Base-by-base conservation (phyloP, 2,113 vertebrate genomes). In the Ranitomeya variabilis region DNA sequence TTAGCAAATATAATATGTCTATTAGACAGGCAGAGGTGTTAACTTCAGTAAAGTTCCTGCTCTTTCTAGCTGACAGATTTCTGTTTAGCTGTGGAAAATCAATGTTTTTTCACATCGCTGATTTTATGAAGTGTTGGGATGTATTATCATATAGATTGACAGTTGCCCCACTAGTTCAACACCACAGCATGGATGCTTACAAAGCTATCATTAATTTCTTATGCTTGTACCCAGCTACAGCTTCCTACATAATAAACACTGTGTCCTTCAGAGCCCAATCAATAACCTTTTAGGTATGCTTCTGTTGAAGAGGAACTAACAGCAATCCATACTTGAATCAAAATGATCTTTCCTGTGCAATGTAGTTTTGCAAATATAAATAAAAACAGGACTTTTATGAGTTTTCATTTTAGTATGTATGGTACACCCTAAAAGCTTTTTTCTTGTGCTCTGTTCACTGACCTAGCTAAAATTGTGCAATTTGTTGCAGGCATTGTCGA, bases 81-180 rank as follows among this genome's bases (percentile, higher is more conserved):
- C 91, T 92, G 88, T 90, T 92, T 93, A 91, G 91, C 91, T 95
- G 89, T 88, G 83, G 82, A 90, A 94, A 95, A 95, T 95, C 94
- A 91, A 93, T 96, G 88, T 93, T 86, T 86, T 83, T 93, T 94
- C 94, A 94, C 94, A 91, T 93, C 90, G 86, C 91, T 92, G 94
- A 91, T 92, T 95, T 94, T 94, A 94, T 95, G 94, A 95, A 95
- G 94, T 95, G 94, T 94, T 89, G 92, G 92, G 93, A 92, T 93
- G 91, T 93, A 95, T 96, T 95, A 95, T 94, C 94, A 94, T 95
- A 95, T 93, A 95, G 95, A 95, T 95, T 95, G 95, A 93, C 94
- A 94, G 93, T 93, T 94, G 92, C 91, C 94, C 92, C 93, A 90
- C 92, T 88, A 91, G 89, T 92, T 95, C 93, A 92, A 90, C 93